A percentile compares a stretch with the other conserved stretches of the same genome.
Evolutionary conservation across 1,140 invertebrate species (phyloP).

Genomic region (Pteromalus puparum): DNA sequence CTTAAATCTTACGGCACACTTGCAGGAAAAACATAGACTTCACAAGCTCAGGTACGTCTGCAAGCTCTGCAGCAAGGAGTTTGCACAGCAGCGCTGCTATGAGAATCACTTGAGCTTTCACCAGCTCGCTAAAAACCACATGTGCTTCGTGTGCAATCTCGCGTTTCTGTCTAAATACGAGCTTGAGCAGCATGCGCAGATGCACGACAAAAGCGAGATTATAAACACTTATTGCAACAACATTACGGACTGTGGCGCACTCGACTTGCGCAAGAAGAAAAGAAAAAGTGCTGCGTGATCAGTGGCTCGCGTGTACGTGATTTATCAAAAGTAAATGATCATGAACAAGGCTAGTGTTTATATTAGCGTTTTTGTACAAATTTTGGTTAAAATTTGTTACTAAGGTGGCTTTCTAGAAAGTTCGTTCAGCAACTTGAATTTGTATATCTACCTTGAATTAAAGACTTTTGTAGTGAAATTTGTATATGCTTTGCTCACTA

Average conservation of each 20-base stretch:
- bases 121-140: constrained; percentile 45
- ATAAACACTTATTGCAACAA: constrained; percentile 48
- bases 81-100: constrained; percentile 35
- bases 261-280: constrained; percentile 47
- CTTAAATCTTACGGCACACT: constrained; percentile 27
- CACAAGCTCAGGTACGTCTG: constrained; percentile 47
- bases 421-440: background rate
- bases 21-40: constrained; percentile 47
- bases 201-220: constrained; percentile 39
- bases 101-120: constrained; percentile 51
- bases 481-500: background rate
- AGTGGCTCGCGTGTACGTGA: constrained; percentile 29
- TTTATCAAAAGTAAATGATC: constrained; percentile 22
- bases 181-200: constrained; percentile 47
- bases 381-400: constrained; percentile 15
- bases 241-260: constrained; percentile 1
- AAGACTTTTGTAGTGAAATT: background rate
- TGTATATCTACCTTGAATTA: too few species aligned
- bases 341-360: constrained; percentile 52
- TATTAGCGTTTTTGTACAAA: constrained; percentile 43
- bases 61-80: constrained; percentile 50
- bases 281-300: constrained; percentile 40
- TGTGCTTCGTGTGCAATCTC: constrained; percentile 50
- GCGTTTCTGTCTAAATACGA: constrained; percentile 48
- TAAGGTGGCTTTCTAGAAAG: constrained; percentile 31